A percentile compares a stretch with the other conserved stretches of the same genome.
These are phyloP conservation scores for Anarrhichthys ocellatus DNA, from an alignment of 2,113 vertebrate genomes.

Conservation along the genomic window DNA sequence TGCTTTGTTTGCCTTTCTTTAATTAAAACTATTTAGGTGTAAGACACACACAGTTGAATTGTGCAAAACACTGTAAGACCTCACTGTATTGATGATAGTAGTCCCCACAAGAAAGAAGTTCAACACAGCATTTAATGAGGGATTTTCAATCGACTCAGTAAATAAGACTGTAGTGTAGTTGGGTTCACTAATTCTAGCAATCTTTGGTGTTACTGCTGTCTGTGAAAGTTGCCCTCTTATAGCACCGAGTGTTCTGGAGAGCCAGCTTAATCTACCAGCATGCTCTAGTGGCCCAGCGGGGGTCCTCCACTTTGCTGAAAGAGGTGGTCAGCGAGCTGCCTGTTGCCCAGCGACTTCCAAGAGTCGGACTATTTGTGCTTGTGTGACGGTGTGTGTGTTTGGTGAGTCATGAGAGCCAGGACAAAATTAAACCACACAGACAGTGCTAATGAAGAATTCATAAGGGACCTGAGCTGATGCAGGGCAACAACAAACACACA, in stretches of 20 bases:
- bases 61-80: not conserved
- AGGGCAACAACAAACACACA: constrained; percentile 18
- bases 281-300: constrained; percentile 54
- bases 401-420: constrained; percentile 54
- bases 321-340: constrained; percentile 49
- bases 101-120: not conserved
- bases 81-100: constrained; percentile 6
- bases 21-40: constrained; percentile 42
- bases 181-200: not conserved
- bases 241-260: constrained; percentile 40
- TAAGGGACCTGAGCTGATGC: constrained; percentile 41
- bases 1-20: constrained; percentile 21
- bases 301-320: constrained; percentile 58
- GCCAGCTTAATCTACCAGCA: constrained; percentile 57
- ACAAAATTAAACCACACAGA: constrained; percentile 68
- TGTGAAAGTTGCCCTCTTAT: constrained; percentile 10
- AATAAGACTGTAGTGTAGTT: not conserved
- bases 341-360: constrained; percentile 66
- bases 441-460: constrained; percentile 60
- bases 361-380: constrained; percentile 44
- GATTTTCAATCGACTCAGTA: not conserved
- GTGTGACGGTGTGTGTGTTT: constrained; percentile 36
- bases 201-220: not conserved
- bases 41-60: not conserved
- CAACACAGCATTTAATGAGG: not conserved